Conservation (phyloP, 2,113 vertebrate species). For the Urocitellus parryii region DNA sequence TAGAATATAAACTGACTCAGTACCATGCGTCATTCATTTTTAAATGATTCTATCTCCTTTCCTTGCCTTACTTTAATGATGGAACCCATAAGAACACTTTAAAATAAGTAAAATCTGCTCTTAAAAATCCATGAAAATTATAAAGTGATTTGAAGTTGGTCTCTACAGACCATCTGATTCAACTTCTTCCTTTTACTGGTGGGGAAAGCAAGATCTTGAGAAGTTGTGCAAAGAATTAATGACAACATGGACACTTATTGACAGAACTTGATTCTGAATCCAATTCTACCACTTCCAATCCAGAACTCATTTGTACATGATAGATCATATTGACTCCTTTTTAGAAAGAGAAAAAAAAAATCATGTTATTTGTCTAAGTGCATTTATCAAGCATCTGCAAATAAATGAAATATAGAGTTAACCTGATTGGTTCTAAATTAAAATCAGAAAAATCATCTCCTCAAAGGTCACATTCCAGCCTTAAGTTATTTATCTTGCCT, state of each 20-base stretch:
- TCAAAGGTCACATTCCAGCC: neutral
- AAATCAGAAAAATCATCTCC: neutral
- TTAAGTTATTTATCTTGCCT: neutral
- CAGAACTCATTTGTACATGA: neutral
- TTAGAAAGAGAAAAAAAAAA: neutral
- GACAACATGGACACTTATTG: neutral
- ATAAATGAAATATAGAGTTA: neutral
- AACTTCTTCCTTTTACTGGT: neutral
- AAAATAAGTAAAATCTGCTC: neutral
- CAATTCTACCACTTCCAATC: neutral
- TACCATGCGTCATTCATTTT: neutral
- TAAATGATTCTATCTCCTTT: neutral
- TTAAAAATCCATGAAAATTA: neutral
- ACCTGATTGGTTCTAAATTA: slow-evolving; percentile 12
- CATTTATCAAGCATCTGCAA: neutral
- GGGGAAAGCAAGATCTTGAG: neutral
- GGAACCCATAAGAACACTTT: neutral
- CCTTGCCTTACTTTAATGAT: neutral
- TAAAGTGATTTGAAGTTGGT: neutral
- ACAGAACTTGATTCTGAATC: neutral
- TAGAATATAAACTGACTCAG: neutral
- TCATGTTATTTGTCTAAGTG: neutral
- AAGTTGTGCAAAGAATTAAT: neutral
- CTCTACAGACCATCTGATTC: neutral
- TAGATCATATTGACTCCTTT: neutral